Conservation (phyloP, 1,140 invertebrate genomes). For the Drosophila pandora region DNA sequence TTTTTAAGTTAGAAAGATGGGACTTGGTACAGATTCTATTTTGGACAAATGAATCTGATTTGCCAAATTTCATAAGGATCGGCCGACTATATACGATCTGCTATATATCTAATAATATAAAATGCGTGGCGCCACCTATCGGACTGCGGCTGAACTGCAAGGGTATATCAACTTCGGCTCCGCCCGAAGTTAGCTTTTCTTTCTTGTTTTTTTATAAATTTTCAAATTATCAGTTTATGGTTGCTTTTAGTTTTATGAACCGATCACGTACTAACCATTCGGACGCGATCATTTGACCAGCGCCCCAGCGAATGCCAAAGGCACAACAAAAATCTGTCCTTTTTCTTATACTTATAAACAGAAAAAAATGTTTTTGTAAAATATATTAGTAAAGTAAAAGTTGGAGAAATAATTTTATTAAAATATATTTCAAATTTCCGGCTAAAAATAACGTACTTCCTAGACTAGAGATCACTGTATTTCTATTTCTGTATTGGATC, state of each 20-base stretch:
- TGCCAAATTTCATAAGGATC: no score
- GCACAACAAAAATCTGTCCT: constrained; percentile 32
- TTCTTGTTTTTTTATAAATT: constrained; percentile 78
- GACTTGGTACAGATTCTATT: no score
- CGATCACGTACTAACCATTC: constrained; percentile 75
- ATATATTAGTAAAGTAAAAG: no score
- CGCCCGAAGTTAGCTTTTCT: no score
- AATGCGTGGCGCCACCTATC: no score
- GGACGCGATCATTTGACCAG: constrained; percentile 37
- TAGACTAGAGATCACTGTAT: background rate
- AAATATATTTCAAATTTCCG: background rate
- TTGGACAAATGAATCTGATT: no score
- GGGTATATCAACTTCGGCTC: no score
- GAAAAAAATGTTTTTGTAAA: no score
- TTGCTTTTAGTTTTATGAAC: constrained; percentile 80
- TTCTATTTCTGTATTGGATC: constrained; percentile 22
- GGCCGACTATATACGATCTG: no score
- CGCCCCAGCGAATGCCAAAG: constrained; percentile 42
- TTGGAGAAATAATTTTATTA: background rate
- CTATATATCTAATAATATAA: no score
- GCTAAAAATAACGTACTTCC: background rate
- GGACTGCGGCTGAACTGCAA: no score
- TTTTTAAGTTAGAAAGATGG: no score
- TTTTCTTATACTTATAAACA: background rate
- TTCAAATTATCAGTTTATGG: constrained; percentile 81